These are phyloP conservation scores for Reticulitermes speratus DNA, from an alignment of 1,140 invertebrate species.

Conservation along the genomic window DNA sequence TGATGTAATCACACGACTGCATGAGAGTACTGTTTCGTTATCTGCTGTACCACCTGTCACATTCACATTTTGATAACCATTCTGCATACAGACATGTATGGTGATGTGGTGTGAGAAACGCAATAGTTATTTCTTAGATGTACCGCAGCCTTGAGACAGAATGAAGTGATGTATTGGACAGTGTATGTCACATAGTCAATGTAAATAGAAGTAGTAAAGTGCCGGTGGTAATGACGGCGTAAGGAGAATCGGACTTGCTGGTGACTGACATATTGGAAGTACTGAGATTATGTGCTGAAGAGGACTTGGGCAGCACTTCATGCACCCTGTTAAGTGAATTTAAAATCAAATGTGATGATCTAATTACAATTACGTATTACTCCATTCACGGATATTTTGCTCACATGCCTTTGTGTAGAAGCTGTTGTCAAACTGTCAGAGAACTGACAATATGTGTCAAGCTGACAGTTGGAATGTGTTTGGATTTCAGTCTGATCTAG, in stretches of 20 bases:
- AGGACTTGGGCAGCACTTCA: too few species aligned
- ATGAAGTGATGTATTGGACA: neutral
- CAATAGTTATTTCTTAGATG: neutral
- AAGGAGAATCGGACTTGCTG: neutral
- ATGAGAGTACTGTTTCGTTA: neutral
- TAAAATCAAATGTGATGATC: too few species aligned
- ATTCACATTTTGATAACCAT: neutral
- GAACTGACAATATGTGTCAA: neutral
- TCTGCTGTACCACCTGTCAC: too few species aligned
- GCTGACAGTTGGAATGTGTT: neutral
- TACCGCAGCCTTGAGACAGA: neutral
- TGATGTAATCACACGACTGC: neutral
- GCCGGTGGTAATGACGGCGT: neutral
- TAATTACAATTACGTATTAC: too few species aligned
- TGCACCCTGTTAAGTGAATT: too few species aligned
- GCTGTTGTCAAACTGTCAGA: neutral
- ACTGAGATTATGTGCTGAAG: too few species aligned
- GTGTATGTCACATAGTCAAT: neutral
- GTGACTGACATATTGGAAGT: neutral
- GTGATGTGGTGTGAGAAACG: neutral
- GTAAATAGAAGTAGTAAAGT: neutral
- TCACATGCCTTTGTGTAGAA: neutral
- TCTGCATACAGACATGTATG: neutral
- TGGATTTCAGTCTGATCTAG: neutral
- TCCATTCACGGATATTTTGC: too few species aligned